phyloP scores from a whole-genome alignment of 2,888 invertebrate genomes.

The Caprella mutica region DNA sequence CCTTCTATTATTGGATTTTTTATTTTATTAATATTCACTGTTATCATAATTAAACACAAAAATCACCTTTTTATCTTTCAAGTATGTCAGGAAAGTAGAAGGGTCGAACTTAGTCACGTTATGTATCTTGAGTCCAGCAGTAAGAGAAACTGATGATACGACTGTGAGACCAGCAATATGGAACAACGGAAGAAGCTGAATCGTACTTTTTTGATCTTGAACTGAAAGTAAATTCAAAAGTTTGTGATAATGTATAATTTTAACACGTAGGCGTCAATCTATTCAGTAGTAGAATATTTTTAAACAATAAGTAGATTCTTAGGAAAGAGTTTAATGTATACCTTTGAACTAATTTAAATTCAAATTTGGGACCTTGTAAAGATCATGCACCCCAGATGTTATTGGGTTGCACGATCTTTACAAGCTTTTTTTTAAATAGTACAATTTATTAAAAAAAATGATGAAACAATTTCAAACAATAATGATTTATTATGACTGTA shows the following conservation, averaged over 20 bases:
- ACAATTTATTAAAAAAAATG: too few relatives aligned
- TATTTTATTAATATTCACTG: background rate
- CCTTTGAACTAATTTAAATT: too few relatives aligned
- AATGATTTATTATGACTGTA: too few relatives aligned
- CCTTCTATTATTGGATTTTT: background rate
- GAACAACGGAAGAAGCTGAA: constrained; percentile 57
- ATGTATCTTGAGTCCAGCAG: constrained; percentile 51
- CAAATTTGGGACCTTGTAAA: too few relatives aligned
- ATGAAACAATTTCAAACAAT: too few relatives aligned
- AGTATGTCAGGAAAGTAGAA: constrained; percentile 51
- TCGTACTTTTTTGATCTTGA: background rate
- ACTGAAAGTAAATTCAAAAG: background rate
- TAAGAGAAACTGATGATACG: constrained; percentile 49
- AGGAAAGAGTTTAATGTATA: too few relatives aligned
- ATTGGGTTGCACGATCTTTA: too few relatives aligned
- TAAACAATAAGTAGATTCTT: too few relatives aligned
- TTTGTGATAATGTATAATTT: background rate
- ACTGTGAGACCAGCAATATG: constrained; percentile 65
- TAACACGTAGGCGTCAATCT: background rate
- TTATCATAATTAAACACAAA: too few relatives aligned
- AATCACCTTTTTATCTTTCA: constrained; percentile 51
- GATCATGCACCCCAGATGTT: too few relatives aligned
- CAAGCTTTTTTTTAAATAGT: too few relatives aligned
- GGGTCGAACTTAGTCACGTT: constrained; percentile 64
- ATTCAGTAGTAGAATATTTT: too few relatives aligned